Base-by-base conservation (phyloP, 2,888 invertebrate genomes). In the Drosophila tanythrix region DNA sequence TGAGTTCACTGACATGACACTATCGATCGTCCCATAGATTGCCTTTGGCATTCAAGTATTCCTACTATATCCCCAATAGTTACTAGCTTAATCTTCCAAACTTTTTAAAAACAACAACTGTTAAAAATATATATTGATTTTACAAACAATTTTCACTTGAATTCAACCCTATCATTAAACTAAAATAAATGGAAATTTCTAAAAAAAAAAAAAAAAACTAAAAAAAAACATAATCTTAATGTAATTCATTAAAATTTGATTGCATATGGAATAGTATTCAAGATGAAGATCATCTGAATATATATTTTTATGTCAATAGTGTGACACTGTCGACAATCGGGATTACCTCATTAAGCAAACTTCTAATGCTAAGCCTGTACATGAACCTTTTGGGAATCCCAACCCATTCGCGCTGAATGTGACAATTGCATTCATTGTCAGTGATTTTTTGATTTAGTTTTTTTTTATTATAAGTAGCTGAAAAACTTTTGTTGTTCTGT, bases 1-100 rank as follows among this genome's bases (percentile, higher is more conserved):
- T 78, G 74, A 52, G 78, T 78, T 74, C 78, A 78, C 51, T 78
- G 74, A 78, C 77, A 73, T 63, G 43, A 27, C 8, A 21, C 57
- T 31, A 76, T 76, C 76, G 76, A 76, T 76, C 58, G 63, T 48
- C 43, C 6, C 27, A 48, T 40, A 50, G 43, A 40, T 57, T 68
- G 66, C 15, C 40, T 25, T 25, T 36, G 51, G n/a, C 27, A 29
- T 25, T 29, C 18, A 21, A 29, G 29, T 38, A 18, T 27, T 21
- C 11, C 5, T 11, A 43, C 2, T 15, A 4, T 25, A 25, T 46
- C 2, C 15, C 46, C 7, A 25, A 46, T 7, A 46, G 4, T 8
- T 46, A 3, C 1, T 46, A 2, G 8, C 7, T 15, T 15, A 46
- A 25, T 25, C 46, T 25, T 15, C 7, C 13, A 21, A 3, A 43